Percentiles rank a stretch among this genome's conserved stretches.
phyloP scores from a whole-genome alignment of 2,797 vertebrate species.

The Geotrypetes seraphini region DNA sequence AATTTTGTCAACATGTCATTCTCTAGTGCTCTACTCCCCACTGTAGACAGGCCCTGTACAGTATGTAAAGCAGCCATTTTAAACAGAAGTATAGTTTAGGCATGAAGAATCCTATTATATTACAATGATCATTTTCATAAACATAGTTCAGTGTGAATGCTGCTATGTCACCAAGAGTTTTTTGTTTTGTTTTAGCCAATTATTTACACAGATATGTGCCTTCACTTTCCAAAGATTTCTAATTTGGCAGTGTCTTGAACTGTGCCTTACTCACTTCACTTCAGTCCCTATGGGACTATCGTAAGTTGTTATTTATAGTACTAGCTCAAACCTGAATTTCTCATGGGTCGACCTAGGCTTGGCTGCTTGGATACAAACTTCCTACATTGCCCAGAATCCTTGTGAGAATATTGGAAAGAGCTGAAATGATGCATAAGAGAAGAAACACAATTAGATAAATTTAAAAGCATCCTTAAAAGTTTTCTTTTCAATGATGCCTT shows the following conservation, averaged over 20 bases:
- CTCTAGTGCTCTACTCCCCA: too few relatives aligned
- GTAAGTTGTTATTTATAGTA: slow-evolving; percentile 1
- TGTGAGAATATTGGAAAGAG: background rate
- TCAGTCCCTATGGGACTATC: background rate
- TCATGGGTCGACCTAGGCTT: too few relatives aligned
- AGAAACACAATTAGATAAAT: too few relatives aligned
- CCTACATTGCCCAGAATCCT: background rate
- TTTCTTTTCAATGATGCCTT: too few relatives aligned
- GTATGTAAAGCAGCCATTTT: too few relatives aligned
- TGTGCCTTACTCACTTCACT: slow-evolving; percentile 9
- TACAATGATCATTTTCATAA: too few relatives aligned
- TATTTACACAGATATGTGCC: background rate
- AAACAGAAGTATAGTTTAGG: too few relatives aligned
- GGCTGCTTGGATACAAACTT: slow-evolving; percentile 1
- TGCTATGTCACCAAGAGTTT: background rate
- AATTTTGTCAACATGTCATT: too few relatives aligned
- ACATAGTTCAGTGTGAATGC: too few relatives aligned
- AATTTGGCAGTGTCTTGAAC: background rate
- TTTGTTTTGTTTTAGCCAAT: slow-evolving; percentile 8
- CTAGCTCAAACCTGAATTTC: background rate
- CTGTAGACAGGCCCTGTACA: too few relatives aligned
- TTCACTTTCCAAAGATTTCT: background rate
- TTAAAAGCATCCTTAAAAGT: too few relatives aligned
- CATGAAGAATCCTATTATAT: too few relatives aligned
- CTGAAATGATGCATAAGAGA: background rate